These are phyloP conservation scores for Salminus brasiliensis DNA, from an alignment of 2,113 vertebrate species.

Conservation along the genomic window DNA sequence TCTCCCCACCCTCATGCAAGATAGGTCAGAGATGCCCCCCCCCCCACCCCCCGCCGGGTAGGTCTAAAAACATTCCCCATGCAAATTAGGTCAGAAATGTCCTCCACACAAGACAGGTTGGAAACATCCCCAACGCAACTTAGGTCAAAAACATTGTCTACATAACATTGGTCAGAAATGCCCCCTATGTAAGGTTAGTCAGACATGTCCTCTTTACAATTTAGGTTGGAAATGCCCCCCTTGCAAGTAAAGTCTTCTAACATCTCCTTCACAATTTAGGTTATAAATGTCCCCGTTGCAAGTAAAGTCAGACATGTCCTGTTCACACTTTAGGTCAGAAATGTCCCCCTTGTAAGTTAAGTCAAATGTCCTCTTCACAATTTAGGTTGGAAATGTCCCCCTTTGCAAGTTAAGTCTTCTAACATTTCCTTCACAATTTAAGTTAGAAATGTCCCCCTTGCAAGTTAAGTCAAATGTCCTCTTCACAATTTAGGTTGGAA, in stretches of 20 bases:
- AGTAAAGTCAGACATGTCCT: not conserved
- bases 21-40: not conserved
- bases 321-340: no score
- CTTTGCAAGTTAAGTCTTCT: no score
- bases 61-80: not conserved
- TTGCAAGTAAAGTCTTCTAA: not conserved
- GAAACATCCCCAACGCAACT: not conserved
- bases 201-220: no score
- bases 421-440: no score
- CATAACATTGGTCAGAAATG: not conserved
- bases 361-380: no score
- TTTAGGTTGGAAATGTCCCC: no score
- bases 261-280: not conserved
- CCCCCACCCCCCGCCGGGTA: no score
- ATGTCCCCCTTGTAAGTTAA: no score
- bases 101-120: not conserved
- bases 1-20: not conserved
- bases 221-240: not conserved
- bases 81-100: not conserved
- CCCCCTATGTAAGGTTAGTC: not conserved
- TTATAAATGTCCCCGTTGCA: not conserved
- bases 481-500: no score
- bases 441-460: no score
- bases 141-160: not conserved
- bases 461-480: no score